Evolutionary conservation across 2,113 vertebrate genomes (phyloP).

Genomic region (Malaclemys terrapin): DNA sequence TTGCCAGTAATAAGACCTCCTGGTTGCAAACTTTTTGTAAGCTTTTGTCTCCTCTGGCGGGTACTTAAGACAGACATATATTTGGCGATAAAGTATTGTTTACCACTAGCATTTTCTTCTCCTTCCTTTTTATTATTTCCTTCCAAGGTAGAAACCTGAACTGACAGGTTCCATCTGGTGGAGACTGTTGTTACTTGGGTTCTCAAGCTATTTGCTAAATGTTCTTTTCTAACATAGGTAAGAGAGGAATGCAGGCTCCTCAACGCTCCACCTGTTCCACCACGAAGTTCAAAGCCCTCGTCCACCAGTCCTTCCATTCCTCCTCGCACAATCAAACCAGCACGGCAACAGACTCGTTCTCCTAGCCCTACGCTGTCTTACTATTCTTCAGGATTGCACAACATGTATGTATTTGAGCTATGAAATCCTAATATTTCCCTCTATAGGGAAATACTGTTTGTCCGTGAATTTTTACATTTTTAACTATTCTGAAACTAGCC

Average conservation of each 20-base stretch:
- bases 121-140: conserved; percentile 36
- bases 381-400: conserved; percentile 97
- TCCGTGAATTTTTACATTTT: background rate
- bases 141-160: background rate
- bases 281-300: conserved; percentile 90
- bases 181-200: background rate
- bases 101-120: background rate
- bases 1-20: background rate
- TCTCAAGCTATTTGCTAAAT: conserved; percentile 49
- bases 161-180: background rate
- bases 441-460: background rate
- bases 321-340: conserved; percentile 83
- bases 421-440: rapidly evolving
- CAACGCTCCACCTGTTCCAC: conserved; percentile 96
- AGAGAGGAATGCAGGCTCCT: conserved; percentile 97
- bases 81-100: background rate
- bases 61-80: background rate
- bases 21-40: background rate
- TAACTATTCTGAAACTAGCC: background rate
- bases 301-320: conserved; percentile 86
- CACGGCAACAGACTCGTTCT: conserved; percentile 91
- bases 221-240: conserved; percentile 81
- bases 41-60: background rate
- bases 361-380: conserved; percentile 98
- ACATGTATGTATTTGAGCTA: conserved; percentile 86